These are phyloP conservation scores for Pristionchus maxplancki DNA, from an alignment of 2,888 invertebrate species.

Conservation along the genomic window DNA sequence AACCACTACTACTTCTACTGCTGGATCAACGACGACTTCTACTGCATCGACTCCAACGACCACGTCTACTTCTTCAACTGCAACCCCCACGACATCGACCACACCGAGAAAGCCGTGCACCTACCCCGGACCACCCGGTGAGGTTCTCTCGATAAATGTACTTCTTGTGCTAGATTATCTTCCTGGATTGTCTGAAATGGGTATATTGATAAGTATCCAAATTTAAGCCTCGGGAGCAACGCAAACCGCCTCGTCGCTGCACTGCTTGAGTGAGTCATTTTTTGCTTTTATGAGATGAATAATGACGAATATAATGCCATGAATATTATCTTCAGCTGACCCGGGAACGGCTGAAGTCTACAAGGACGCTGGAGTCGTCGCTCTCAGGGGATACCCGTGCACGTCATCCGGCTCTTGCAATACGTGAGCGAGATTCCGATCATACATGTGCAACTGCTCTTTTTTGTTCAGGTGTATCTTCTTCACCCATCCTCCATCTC, in stretches of 20 bases:
- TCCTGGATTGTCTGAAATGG: too few relatives aligned
- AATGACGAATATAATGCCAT: too few relatives aligned
- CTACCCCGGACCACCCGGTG: not conserved
- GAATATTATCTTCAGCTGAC: not conserved
- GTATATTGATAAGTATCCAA: not conserved
- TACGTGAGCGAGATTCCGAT: not conserved
- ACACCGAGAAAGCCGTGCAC: not conserved
- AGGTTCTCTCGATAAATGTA: not conserved
- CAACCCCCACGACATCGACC: not conserved
- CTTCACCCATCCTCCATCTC: not conserved
- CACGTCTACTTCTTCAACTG: not conserved
- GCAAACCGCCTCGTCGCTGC: not conserved
- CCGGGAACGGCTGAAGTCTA: not conserved
- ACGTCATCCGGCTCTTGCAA: not conserved
- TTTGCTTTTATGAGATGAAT: too few relatives aligned
- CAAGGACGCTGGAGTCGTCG: not conserved
- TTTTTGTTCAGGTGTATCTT: not conserved
- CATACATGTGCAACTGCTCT: too few relatives aligned
- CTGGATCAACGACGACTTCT: not conserved
- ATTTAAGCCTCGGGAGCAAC: not conserved
- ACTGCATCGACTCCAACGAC: not conserved
- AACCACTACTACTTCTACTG: too few relatives aligned
- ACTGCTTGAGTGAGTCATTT: not conserved
- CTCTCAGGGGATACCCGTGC: not conserved
- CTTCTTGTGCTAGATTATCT: too few relatives aligned